Conservation (phyloP, 1,140 invertebrate genomes). For the Pomacea maculata region DNA sequence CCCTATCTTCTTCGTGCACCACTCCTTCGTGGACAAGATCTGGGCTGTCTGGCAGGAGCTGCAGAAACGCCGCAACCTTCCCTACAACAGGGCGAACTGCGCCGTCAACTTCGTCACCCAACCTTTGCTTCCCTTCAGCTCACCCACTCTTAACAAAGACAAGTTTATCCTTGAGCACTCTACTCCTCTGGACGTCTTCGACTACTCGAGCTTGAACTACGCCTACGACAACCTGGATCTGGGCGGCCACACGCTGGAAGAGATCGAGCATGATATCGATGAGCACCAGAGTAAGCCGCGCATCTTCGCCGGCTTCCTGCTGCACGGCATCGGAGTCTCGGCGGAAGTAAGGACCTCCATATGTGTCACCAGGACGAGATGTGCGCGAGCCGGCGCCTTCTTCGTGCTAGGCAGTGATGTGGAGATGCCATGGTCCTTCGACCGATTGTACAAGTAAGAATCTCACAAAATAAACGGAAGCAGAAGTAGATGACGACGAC, state of each 20-base stretch:
- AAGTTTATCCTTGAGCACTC: constrained; percentile 11
- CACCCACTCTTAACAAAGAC: constrained; percentile 14
- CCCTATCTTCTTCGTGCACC: constrained; percentile 32
- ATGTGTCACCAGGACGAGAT: constrained; percentile 1
- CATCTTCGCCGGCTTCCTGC: constrained; percentile 33
- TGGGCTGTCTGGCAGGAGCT: constrained; percentile 34
- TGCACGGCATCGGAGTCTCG: constrained; percentile 26
- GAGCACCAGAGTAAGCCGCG: constrained; percentile 5
- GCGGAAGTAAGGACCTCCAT: constrained; percentile 16
- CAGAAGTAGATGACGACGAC: no score
- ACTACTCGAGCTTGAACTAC: constrained; percentile 30
- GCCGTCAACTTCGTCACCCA: constrained; percentile 22
- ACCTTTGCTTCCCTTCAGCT: constrained; percentile 18
- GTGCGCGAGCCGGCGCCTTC: constrained; percentile 14
- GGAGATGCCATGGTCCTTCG: constrained; percentile 33
- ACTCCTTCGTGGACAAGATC: constrained; percentile 27
- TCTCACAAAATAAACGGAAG: no score
- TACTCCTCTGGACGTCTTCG: constrained; percentile 24
- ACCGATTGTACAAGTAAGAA: constrained; percentile 23
- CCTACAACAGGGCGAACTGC: constrained; percentile 30
- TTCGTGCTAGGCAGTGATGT: constrained; percentile 19
- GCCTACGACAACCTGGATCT: constrained; percentile 28
- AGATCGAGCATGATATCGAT: constrained; percentile 10
- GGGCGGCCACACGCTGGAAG: constrained; percentile 13
- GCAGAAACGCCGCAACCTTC: constrained; percentile 25